Evolutionary conservation across 2,888 invertebrate species (phyloP), one percentile per base, ranked within the genome.

Genomic region (Adelphocoris suturalis): DNA sequence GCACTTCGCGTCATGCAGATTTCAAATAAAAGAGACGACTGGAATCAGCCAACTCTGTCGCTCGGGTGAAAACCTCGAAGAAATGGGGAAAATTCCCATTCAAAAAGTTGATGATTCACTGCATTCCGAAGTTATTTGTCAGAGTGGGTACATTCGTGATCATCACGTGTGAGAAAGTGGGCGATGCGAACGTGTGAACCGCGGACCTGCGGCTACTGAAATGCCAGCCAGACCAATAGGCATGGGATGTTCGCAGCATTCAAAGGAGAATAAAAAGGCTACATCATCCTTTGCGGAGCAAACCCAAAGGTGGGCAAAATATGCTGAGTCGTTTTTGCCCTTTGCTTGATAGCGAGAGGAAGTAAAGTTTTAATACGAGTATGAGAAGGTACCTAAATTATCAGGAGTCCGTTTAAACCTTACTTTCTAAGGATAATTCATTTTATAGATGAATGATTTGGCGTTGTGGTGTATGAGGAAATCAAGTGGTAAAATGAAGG

Each of bases 321-420:
- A 68, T 68, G 68, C 68, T 68, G 68, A 68, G 68, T 68, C 68
- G 68, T 19, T 68, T 68, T 23, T 13, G 68, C 23, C 23, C 68
- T 68, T 68, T 68, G 0, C 68, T 68, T 9, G 23, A 23, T 68
- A 1, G 5, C 68, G 68, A 27, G 12, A 23, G 11, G 13, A 68
- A 68, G 23, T 23, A 19, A 68, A 68, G 16, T 57, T n/a, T 12
- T n/a, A 57, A n/a, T 57, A 57, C 57, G 37, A 37, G 37, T 37
- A 7, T 37, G 37, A 37, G 37, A 4, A 37, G 37, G 37, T 37
- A 37, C 37, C n/a, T n/a, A n/a, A n/a, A 37, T 37, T 37, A 37
- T 7, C 37, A 37, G 37, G 37, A 37, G 37, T 37, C 7, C 37
- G 7, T 37, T 37, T 37, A 37, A 37, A 37, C 2, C 37, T 37